Evolutionary conservation across 2,797 vertebrate species (phyloP).

Genomic region (Falco cherrug): DNA sequence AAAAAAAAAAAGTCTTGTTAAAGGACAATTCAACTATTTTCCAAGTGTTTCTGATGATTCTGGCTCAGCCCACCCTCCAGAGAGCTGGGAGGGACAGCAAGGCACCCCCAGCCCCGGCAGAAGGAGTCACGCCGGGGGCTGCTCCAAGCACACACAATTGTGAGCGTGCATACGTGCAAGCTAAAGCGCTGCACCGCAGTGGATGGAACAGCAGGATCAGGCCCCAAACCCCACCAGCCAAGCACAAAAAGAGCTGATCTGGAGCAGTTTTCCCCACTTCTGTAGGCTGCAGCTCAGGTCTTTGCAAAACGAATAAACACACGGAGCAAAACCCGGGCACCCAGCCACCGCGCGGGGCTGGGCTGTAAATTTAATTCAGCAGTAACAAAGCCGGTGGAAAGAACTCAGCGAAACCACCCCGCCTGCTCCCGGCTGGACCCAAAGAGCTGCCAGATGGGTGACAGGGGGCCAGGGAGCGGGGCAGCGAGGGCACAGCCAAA

Average conservation of each 20-base stretch:
- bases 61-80: background rate
- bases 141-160: background rate
- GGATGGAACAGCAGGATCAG: background rate
- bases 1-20: too few relatives aligned
- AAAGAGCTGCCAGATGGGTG: background rate
- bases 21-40: background rate
- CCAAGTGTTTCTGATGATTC: background rate
- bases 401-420: background rate
- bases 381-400: background rate
- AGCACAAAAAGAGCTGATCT: background rate
- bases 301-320: background rate
- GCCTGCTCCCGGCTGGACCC: background rate
- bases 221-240: background rate
- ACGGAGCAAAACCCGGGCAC: background rate
- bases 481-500: background rate
- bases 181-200: background rate
- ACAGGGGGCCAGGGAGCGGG: background rate
- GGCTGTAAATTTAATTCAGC: background rate
- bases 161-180: fast-evolving
- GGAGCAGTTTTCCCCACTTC: background rate
- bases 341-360: background rate
- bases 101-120: background rate
- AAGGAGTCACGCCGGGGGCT: fast-evolving
- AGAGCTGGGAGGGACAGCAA: fast-evolving
- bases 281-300: background rate